Base-by-base conservation (phyloP, 2,888 invertebrate genomes). In the Chamaedrilus cognettii region DNA sequence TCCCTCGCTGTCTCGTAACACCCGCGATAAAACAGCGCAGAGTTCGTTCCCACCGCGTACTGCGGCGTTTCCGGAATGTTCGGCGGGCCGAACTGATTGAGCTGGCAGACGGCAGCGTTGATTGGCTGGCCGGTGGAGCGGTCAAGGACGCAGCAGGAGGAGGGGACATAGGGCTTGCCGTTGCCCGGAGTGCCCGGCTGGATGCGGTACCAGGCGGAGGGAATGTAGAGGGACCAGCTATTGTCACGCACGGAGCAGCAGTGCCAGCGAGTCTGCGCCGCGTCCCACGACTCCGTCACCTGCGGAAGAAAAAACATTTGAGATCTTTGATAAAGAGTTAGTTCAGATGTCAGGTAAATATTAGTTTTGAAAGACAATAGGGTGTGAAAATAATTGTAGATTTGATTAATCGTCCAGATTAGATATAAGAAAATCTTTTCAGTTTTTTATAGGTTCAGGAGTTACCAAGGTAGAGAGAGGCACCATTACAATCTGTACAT, bases 151-250 rank as follows among this genome's bases (percentile, higher is more conserved):
- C 69, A 69, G 56, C 69, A 69, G 19, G 69, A 69, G 15, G 52
- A 26, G 19, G 69, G 69, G 26, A 69, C 69, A 58, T 52, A 69
- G 28, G 69, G 69, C 56, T 66, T 66, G 42, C 33, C 58, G 28
- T 51, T 35, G 31, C 58, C 69, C 31, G 66, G 61, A 31, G 64
- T 57, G 34, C 68, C 68, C 11, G 69, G 69, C 61, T 69, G 69
- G 11, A 60, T 26, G 50, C 59, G 56, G 50, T 67, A 66, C 69
- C 69, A 69, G 51, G 57, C 64, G 1, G 69, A 64, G 7, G 42
- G 28, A 4, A 51, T 62, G 68, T 68, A 69, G 64, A 64, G 31
- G 42, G 65, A 34, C 72, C 68, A 67, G 65, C 60, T 58, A n/a
- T 68, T 19, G 31, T 70, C 51, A 4, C 52, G 34, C 50, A 70